Evolutionary conservation across 2,113 vertebrate genomes (phyloP).

Genomic region (Platycercus adscitus): DNA sequence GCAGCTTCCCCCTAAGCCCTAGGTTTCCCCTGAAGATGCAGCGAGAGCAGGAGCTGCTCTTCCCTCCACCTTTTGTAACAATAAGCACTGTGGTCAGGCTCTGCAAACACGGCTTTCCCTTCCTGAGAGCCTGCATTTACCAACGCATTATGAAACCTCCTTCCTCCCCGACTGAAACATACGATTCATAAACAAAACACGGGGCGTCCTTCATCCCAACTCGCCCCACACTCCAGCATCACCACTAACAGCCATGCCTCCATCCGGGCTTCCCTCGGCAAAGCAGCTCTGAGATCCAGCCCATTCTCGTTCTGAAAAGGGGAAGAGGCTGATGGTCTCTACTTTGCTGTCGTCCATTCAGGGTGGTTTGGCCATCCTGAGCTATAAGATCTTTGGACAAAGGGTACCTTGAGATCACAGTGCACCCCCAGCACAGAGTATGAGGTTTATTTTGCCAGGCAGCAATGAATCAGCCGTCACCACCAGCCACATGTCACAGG

Average conservation of each 20-base stretch:
- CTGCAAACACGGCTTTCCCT: neutral
- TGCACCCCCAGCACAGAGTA: neutral
- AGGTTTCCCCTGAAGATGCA: neutral
- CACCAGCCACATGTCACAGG: neutral
- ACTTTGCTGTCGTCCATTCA: neutral
- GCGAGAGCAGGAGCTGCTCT: neutral
- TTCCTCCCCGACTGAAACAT: neutral
- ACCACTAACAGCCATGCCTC: rapidly evolving
- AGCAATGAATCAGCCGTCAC: neutral
- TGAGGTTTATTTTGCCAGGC: neutral
- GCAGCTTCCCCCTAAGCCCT: neutral
- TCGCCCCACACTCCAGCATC: neutral
- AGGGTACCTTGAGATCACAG: neutral
- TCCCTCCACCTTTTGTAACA: neutral
- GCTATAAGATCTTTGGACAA: neutral
- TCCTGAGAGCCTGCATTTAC: neutral
- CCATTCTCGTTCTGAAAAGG: neutral
- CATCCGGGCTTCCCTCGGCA: neutral
- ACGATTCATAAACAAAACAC: neutral
- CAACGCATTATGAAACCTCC: neutral
- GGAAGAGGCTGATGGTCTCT: neutral
- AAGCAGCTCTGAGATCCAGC: neutral
- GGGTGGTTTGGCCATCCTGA: neutral
- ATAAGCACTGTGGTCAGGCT: neutral
- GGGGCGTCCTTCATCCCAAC: neutral